A percentile compares a stretch with the other conserved stretches of the same genome.
Evolutionary conservation across 1,140 invertebrate species (phyloP).

Genomic region (Drosophila gunungcola): DNA sequence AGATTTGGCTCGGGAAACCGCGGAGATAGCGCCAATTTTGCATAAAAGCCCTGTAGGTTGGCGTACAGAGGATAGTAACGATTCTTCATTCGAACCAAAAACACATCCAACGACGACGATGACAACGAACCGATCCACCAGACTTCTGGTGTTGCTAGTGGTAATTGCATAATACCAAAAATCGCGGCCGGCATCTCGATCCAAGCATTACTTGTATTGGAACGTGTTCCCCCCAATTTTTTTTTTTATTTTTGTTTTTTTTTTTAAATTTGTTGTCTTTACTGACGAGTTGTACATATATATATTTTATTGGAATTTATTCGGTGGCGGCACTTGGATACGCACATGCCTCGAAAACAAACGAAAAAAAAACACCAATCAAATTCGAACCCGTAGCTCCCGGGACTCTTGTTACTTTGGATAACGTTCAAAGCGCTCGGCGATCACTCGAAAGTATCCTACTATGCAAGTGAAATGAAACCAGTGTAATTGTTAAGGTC

Average conservation of each 20-base stretch:
- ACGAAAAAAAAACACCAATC: conserved; percentile 15
- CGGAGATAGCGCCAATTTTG: conserved; percentile 25
- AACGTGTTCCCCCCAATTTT: neutral
- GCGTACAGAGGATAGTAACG: conserved; percentile 69
- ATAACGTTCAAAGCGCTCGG: conserved; percentile 72
- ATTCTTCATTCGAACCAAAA: conserved; percentile 68
- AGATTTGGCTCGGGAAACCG: conserved; percentile 41
- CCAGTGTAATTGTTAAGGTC: conserved; percentile 49
- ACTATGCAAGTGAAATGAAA: conserved; percentile 72
- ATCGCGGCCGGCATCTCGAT: conserved; percentile 6
- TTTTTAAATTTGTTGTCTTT: conserved; percentile 36
- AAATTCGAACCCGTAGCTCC: conserved; percentile 54
- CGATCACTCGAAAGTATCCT: conserved; percentile 69
- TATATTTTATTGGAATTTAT: conserved; percentile 54
- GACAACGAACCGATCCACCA: conserved; percentile 73
- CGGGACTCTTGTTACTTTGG: conserved; percentile 75
- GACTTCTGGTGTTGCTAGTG: conserved; percentile 69
- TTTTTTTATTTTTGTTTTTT: conserved; percentile 18
- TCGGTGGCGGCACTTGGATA: conserved; percentile 69
- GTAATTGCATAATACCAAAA: conserved; percentile 58
- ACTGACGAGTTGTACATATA: conserved; percentile 57
- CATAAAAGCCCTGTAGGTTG: conserved; percentile 44
- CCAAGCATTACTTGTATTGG: neutral
- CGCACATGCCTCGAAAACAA: conserved; percentile 50
- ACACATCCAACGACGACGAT: conserved; percentile 71